Evolutionary conservation across 2,888 invertebrate species (phyloP), one percentile per base, ranked within the genome.

Genomic region (Drosophila histrio): DNA sequence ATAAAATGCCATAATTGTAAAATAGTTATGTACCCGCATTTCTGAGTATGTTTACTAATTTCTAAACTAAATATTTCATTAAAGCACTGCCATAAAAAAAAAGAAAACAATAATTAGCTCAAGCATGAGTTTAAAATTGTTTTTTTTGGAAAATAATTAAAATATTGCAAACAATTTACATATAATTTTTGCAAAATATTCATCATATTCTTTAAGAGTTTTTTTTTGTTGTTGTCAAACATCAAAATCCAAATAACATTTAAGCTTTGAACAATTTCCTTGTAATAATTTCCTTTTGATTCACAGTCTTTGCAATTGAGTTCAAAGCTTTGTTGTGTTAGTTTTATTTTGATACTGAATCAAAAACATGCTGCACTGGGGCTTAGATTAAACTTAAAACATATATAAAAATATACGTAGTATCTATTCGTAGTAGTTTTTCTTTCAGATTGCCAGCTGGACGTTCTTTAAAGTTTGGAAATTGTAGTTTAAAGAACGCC

Each of bases 321-420:
- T 50, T 49, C 80, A 80, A 72, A 69, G 68, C 69, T 36, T 66
- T 36, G 9, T 66, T 36, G 9, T 36, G 53, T 49, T 47, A 38
- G 44, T 58, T 57, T 5, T 59, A 59, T 41, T 52, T 64, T 32
- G 21, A 21, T 30, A 19, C 19, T 8, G 15, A 24, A 39, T 22
- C n/a, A 19, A 19, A 66, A 53, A 32, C 28, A 53, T 70, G 60
- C 56, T 59, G 58, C 26, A 53, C 67, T 66, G 58, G 59, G 62
- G 67, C 53, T 62, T 61, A 52, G 39, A 57, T 22, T 69, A 52
- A 85, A 85, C 85, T 79, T 72, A 85, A 79, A 72, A 65, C 64
- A 73, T 79, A 63, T 77, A 80, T 73, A 80, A 80, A 77, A 77
- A 78, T 75, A 72, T 67, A 60, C 43, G 52, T 60, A 44, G 52